Base-by-base conservation (phyloP, 23 tunicate species). In the Ciona savignyi region DNA sequence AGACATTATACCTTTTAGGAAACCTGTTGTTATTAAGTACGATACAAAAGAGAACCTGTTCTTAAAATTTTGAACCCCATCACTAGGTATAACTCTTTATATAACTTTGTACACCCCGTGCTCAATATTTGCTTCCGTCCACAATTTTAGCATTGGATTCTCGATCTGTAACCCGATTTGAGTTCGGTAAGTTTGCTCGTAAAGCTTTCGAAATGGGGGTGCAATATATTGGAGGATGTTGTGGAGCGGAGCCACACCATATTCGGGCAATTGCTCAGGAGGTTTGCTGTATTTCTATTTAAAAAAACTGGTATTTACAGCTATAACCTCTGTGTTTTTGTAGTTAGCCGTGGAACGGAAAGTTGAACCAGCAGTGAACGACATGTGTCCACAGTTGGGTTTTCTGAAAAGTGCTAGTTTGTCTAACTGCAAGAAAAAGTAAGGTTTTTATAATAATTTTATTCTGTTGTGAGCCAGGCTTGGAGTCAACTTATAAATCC, bases 61-160 rank as follows among this genome's bases (percentile, higher is more conserved):
- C n/a, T n/a, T n/a, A n/a, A n/a, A n/a, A n/a, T n/a, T n/a, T n/a
- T n/a, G n/a, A n/a, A n/a, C n/a, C n/a, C n/a, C n/a, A n/a, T n/a
- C n/a, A n/a, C n/a, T n/a, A n/a, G n/a, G n/a, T n/a, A n/a, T n/a
- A n/a, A n/a, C n/a, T n/a, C n/a, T n/a, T n/a, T n/a, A n/a, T n/a
- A n/a, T n/a, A n/a, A n/a, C n/a, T n/a, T n/a, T n/a, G n/a, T n/a
- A n/a, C n/a, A n/a, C n/a, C n/a, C n/a, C n/a, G n/a, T n/a, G n/a
- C n/a, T n/a, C n/a, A n/a, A n/a, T n/a, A n/a, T n/a, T n/a, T n/a
- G n/a, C n/a, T n/a, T n/a, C n/a, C n/a, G n/a, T n/a, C n/a, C n/a
- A n/a, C n/a, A n/a, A n/a, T n/a, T n/a, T n/a, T 42, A 91, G 97
- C 80, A 6, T 35, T 91, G 26, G 97, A 91, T 35, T 74, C 91